Evolutionary conservation across 2,113 vertebrate genomes (phyloP), one percentile per base, ranked within the genome.

Genomic region (Anarrhichthys ocellatus): DNA sequence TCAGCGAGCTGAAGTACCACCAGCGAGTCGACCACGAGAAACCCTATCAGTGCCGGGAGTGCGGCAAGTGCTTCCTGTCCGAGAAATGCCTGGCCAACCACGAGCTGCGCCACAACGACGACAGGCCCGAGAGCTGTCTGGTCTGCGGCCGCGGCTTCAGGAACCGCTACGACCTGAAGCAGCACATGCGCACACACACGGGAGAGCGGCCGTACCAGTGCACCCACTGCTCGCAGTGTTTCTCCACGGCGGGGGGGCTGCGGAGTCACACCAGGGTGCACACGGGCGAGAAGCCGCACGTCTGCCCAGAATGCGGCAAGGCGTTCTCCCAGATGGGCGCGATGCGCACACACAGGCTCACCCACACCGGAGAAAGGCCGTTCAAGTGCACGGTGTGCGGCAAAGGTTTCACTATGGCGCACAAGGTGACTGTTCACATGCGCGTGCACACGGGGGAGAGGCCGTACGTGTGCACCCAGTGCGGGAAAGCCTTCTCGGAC

Each of bases 191-290:
- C 50, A 94, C 91, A 1, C 94, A 94, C 84, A 94, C 94, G 0
- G 94, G 94, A 0, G 94, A 94, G 87, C 92, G 94, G 0, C 94
- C 94, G 0, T 94, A 93, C 64, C 93, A 94, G 85, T 94, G 94
- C 83, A 92, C 90, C 0, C 92, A 92, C 83, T 94, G 94, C 5
- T 91, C 90, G 0, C 93, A 93, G 87, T 93, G 93, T 32, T 94
- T 94, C 84, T 93, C 92, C 46, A 93, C 92, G 0, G 89, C 92
- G 0, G 92, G 93, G 24, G 92, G 92, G 6, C 89, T 94, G 71
- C 79, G 91, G 73, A 93, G 92, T 36, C 94, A 94, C 91, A 93
- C 90, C 48, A 75, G 94, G 27, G 92, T 93, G 9, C 94, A 94
- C 91, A 94, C 92, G 0, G 93, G 93, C 1, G 94, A 94, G 73